Percentiles rank a stretch among this genome's conserved stretches.
Conservation (phyloP, 2,113 vertebrate species). For the Cebus imitator region DNA sequence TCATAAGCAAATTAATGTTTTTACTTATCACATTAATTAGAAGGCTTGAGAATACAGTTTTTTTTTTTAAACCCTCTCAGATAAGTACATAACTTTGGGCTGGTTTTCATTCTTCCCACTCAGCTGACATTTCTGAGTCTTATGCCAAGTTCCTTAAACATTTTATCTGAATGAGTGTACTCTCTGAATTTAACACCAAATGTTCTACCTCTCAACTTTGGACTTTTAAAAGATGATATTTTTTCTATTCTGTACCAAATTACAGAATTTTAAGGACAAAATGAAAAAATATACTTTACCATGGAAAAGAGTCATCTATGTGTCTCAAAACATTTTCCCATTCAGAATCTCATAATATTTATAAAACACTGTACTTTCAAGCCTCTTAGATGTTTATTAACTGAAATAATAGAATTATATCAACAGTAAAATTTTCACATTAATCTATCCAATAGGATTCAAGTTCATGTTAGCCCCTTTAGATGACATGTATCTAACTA, state of each 20-base stretch:
- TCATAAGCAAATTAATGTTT: conserved; percentile 38
- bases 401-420: conserved; percentile 46
- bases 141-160: neutral
- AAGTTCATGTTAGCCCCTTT: neutral
- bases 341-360: conserved; percentile 46
- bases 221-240: conserved; percentile 8
- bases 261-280: neutral
- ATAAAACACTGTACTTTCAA: conserved; percentile 31
- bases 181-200: neutral
- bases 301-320: conserved; percentile 33
- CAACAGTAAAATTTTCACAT: conserved; percentile 22
- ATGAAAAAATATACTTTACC: neutral
- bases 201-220: neutral
- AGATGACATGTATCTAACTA: neutral
- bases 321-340: conserved; percentile 21
- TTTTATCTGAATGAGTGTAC: neutral
- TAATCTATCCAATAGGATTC: neutral
- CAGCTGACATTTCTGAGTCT: neutral
- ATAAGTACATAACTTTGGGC: neutral
- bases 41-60: neutral
- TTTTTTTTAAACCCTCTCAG: neutral
- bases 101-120: conserved; percentile 1
- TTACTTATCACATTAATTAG: neutral
- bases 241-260: conserved; percentile 16
- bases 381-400: conserved; percentile 17